Evolutionary conservation across 2,113 vertebrate species (phyloP).

Genomic region (Podiceps cristatus): DNA sequence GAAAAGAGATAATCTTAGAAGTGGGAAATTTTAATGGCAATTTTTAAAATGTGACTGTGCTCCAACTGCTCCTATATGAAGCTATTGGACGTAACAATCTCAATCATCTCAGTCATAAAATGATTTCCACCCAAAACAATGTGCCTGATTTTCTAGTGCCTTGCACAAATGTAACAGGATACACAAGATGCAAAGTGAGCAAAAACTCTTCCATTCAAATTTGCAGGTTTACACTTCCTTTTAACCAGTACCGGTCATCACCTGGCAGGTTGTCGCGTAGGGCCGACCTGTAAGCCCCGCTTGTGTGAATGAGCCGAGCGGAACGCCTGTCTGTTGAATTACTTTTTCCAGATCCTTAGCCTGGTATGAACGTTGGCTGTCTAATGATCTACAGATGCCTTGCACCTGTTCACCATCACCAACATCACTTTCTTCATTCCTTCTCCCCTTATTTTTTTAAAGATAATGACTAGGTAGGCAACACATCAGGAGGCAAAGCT

Average conservation of each 20-base stretch:
- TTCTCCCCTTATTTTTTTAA: background rate
- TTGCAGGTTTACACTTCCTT: background rate
- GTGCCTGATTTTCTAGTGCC: conserved; percentile 64
- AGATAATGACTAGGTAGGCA: background rate
- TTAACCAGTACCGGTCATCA: background rate
- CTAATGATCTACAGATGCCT: background rate
- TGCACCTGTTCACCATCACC: rapidly evolving
- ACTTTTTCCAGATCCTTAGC: background rate
- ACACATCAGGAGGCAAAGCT: background rate
- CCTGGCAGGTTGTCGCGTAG: background rate
- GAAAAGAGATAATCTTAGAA: background rate
- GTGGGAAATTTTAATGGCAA: background rate
- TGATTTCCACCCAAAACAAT: background rate
- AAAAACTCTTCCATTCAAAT: background rate
- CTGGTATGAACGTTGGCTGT: rapidly evolving
- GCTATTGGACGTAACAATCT: background rate
- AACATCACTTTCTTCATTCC: background rate
- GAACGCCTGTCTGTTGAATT: background rate
- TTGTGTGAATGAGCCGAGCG: background rate
- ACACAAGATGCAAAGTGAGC: background rate
- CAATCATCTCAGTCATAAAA: background rate
- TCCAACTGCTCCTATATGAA: background rate
- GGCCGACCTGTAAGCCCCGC: background rate
- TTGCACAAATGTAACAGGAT: conserved; percentile 4
- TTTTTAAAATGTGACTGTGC: background rate